Percentiles rank a stretch among this genome's conserved stretches.
phyloP scores from a whole-genome alignment of 2,113 vertebrate species.

The Lipophrys pholis region DNA sequence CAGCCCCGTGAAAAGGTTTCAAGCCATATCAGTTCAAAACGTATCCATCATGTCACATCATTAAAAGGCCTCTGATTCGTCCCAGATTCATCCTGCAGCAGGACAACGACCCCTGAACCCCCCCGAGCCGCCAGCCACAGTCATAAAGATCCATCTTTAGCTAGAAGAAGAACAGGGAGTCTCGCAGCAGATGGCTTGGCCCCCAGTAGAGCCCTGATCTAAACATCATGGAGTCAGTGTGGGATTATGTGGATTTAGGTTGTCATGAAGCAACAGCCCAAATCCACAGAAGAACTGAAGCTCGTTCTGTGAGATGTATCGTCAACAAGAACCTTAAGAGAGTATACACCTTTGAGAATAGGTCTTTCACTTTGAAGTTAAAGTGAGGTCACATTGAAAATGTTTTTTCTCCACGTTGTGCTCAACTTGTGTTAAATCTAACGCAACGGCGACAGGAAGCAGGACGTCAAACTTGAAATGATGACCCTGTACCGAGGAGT shows the following conservation, averaged over 20 bases:
- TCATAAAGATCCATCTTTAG: slow-evolving; percentile 3
- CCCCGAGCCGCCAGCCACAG: not conserved
- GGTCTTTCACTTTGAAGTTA: not conserved
- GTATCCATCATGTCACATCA: not conserved
- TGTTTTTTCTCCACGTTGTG: no score
- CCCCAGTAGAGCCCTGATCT: slow-evolving; percentile 14
- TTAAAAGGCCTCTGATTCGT: not conserved
- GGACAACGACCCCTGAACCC: not conserved
- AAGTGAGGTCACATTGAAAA: not conserved
- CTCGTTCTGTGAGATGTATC: not conserved
- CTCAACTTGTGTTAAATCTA: no score
- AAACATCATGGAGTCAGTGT: slow-evolving; percentile 2
- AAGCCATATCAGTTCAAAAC: not conserved
- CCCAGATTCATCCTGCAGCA: slow-evolving; percentile 19
- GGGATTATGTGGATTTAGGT: slow-evolving; percentile 17
- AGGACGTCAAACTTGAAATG: no score
- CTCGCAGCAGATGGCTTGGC: slow-evolving; percentile 12
- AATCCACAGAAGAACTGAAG: slow-evolving; percentile 20
- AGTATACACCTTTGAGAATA: no score
- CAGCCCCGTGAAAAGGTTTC: not conserved
- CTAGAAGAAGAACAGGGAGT: not conserved
- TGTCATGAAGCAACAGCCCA: slow-evolving; percentile 15
- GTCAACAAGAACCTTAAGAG: no score
- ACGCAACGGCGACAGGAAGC: no score
- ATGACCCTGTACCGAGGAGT: no score